Base-by-base conservation (phyloP, 1,140 invertebrate genomes). In the Cydia fagiglandana region DNA sequence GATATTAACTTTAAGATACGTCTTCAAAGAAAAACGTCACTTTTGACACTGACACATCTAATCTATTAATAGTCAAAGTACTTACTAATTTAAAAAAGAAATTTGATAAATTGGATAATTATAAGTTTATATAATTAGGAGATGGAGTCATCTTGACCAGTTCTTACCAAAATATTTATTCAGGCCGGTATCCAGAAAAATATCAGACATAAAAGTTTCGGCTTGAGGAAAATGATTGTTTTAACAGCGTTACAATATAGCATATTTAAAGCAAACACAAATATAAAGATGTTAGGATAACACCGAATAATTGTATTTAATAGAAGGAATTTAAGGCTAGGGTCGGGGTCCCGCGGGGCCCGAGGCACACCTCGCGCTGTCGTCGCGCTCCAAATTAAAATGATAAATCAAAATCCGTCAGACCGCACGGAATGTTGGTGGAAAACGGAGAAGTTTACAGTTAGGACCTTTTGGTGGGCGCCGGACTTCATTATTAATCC, bases 351-450 rank as follows among this genome's bases (percentile, higher is more conserved):
- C 81, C 81, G 76, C 81, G 84, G 81, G 83, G 74, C 81, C 83
- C 80, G 17, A 24, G 56, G 84, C 79, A 78, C 82, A 84, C 82
- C 82, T 81, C 80, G 83, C 77, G 70, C 84, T 80, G 87, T 86
- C 88, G 86, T 86, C 88, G 82, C 84, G 81, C 82, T 78, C 84
- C 84, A 89, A 91, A 91, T 89, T 91, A 89, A 89, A 91, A 91
- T 89, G 85, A 91, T 91, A 91, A 91, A 91, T 91, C 89, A 91
- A 89, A 90, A 91, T 85, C 88, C 81, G 84, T 88, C 87, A 86
- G 81, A 78, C 79, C 77, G 78, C 73, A 78, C 79, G 73, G 75
- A 77, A 78, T 75, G 68, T 70, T 79, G 75, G 77, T 79, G 73
- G 76, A 76, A 81, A 84, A 77, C 76, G 77, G 47, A 74, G 73